phyloP scores from a whole-genome alignment of 2,888 invertebrate species.

The Ophioninae sp. region DNA sequence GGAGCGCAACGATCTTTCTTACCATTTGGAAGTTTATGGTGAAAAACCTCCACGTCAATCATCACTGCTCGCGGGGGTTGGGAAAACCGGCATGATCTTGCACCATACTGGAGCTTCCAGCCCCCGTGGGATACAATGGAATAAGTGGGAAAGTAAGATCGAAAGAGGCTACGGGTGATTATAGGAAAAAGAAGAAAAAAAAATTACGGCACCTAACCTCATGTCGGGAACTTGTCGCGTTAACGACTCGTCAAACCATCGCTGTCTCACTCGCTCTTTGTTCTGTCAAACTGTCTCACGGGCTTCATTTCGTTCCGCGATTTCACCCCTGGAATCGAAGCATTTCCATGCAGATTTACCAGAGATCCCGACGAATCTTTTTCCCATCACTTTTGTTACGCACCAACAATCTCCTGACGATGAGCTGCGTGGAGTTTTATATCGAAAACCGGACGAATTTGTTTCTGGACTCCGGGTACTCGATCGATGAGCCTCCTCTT shows the following conservation, averaged over 20 bases:
- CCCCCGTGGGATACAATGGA: slow-evolving; percentile 33
- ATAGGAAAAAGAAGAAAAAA: slow-evolving; percentile 7
- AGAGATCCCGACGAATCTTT: slow-evolving; percentile 16
- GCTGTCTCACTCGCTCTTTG: slow-evolving; percentile 33
- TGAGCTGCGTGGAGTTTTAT: slow-evolving; percentile 42
- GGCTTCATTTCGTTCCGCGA: background rate
- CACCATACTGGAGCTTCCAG: slow-evolving; percentile 24
- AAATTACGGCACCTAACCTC: slow-evolving; percentile 34
- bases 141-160: slow-evolving; percentile 38
- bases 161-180: background rate
- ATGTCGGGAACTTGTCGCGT: slow-evolving; percentile 49
- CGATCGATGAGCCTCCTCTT: slow-evolving; percentile 44
- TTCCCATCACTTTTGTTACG: slow-evolving; percentile 32
- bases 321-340: slow-evolving; percentile 54
- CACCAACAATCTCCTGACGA: slow-evolving; percentile 51
- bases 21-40: slow-evolving; percentile 28
- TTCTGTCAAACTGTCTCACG: slow-evolving; percentile 14
- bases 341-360: slow-evolving; percentile 69
- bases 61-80: slow-evolving; percentile 57
- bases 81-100: slow-evolving; percentile 36
- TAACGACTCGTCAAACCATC: slow-evolving; percentile 51
- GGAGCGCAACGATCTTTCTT: slow-evolving; percentile 49
- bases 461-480: slow-evolving; percentile 17
- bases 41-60: slow-evolving; percentile 60
- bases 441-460: slow-evolving; percentile 33